phyloP scores from a whole-genome alignment of 2,113 vertebrate genomes.

The Pedetes capensis region DNA sequence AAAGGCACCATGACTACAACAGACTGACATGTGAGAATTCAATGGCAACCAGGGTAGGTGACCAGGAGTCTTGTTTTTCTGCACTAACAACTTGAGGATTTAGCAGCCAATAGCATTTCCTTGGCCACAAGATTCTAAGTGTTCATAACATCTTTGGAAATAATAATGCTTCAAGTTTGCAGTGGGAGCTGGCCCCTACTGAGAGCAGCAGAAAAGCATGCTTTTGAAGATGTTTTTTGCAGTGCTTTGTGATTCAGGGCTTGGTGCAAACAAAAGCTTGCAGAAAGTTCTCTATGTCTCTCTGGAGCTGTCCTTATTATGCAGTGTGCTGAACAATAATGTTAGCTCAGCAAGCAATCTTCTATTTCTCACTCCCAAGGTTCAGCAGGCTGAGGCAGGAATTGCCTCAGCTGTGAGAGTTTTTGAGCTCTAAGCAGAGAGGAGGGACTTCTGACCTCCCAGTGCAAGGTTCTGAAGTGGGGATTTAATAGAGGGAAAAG shows the following conservation, averaged over 20 bases:
- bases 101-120: not conserved
- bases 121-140: not conserved
- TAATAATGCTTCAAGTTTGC: not conserved
- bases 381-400: not conserved
- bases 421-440: not conserved
- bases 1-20: not conserved
- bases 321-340: not conserved
- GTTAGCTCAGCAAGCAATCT: conserved; percentile 17
- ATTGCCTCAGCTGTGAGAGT: not conserved
- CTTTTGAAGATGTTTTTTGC: not conserved
- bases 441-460: not conserved
- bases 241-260: not conserved
- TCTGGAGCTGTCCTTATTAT: not conserved
- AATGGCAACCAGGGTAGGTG: not conserved
- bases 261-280: conserved; percentile 35
- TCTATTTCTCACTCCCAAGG: not conserved
- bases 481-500: not conserved
- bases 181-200: not conserved
- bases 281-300: conserved; percentile 14
- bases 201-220: not conserved
- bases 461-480: not conserved
- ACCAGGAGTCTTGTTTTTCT: not conserved
- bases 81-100: not conserved
- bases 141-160: not conserved
- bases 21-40: not conserved